Evolutionary conservation across 2,888 invertebrate species (phyloP), one percentile per base, ranked within the genome.

Genomic region (Gonocerus acuteangulatus): DNA sequence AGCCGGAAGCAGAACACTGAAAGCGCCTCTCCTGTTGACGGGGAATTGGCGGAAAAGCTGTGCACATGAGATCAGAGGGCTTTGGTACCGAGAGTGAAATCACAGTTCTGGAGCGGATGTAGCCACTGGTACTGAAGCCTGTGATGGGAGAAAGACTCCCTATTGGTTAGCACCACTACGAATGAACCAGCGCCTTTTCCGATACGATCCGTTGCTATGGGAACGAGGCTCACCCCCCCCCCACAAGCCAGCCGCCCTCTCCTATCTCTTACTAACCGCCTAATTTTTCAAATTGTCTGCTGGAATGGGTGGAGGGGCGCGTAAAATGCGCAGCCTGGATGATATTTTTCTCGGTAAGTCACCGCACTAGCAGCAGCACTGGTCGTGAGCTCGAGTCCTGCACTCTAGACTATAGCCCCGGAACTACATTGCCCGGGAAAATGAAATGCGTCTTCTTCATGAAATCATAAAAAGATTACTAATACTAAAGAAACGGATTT

Each of bases 131-230:
- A 9, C 27, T 27, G 27, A 27, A 27, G 44, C 3, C 32, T 22
- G 57, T 13, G 13, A 44, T 2, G 22, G 11, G 22, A 44, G 44
- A 13, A n/a, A 18, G 45, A 16, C 19, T 15, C 16, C 23, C 36
- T 44, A 57, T 57, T 57, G 57, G 57, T 23, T 21, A 45, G 32
- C 44, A 7, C 47, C 6, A n/a, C 11, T 9, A 44, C 52, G 52
- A 52, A 52, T 52, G 39, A 52, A 34, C 36, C 36, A 19, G 34
- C 57, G 57, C 47, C 57, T 57, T 52, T 57, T 57, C 57, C 57
- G 45, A 57, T 57, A 57, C 57, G 36, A 57, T 57, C 57, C 44
- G 57, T 57, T 57, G 57, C 57, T 45, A 57, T 57, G 54, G 51
- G 11, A 22, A 22, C 52, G 9, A 11, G 39, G 15, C 7, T 4